These are phyloP conservation scores for Tachina fera DNA, from an alignment of 2,888 invertebrate genomes.

Conservation along the genomic window DNA sequence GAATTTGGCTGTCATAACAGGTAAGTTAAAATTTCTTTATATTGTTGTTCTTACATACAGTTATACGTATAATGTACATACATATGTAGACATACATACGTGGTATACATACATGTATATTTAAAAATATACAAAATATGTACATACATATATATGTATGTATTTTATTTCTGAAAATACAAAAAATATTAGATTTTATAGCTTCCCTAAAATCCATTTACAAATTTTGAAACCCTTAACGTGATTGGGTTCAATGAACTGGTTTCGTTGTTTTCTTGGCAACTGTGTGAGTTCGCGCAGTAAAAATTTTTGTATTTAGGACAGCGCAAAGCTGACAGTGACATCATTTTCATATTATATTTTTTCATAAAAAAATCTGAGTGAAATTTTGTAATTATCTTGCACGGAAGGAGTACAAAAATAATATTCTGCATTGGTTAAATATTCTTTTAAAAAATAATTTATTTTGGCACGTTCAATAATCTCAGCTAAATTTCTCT, in stretches of 20 bases:
- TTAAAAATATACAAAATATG: neutral
- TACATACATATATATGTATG: too few relatives aligned
- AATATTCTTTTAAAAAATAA: too few relatives aligned
- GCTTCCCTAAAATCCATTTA: neutral
- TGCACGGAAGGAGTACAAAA: too few relatives aligned
- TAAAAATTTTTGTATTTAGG: neutral
- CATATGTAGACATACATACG: neutral
- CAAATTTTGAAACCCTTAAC: neutral
- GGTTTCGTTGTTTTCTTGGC: constrained; percentile 12
- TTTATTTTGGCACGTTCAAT: too few relatives aligned
- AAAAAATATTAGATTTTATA: neutral
- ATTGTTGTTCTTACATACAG: constrained; percentile 17
- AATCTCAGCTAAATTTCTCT: too few relatives aligned
- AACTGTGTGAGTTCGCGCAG: constrained; percentile 37
- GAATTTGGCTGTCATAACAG: constrained; percentile 82
- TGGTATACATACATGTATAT: neutral
- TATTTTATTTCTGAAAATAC: neutral
- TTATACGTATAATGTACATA: neutral
- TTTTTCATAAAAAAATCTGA: too few relatives aligned
- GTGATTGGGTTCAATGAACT: neutral
- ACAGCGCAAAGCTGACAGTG: neutral
- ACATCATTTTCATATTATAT: neutral
- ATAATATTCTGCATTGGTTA: too few relatives aligned
- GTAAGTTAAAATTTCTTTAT: constrained; percentile 73
- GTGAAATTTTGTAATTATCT: too few relatives aligned